Conservation (phyloP, 2,797 vertebrate species). For the Artibeus lituratus region DNA sequence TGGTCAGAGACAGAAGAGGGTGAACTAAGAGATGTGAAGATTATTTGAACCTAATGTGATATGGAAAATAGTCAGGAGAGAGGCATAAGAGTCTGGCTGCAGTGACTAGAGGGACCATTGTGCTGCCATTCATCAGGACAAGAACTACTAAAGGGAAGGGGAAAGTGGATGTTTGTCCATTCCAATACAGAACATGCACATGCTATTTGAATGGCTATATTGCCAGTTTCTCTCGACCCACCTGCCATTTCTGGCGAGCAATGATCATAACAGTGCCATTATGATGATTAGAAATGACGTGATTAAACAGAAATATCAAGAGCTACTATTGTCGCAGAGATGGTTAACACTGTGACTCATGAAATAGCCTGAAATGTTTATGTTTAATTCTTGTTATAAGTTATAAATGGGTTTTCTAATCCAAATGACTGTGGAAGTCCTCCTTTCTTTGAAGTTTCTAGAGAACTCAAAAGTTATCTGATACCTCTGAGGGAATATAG, state of each 20-base stretch:
- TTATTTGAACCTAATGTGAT: neutral
- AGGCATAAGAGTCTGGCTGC: neutral
- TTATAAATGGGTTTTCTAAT: neutral
- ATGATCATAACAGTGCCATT: neutral
- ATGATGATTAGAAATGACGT: neutral
- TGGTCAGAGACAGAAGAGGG: neutral
- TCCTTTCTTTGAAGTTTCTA: neutral
- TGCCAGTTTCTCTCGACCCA: neutral
- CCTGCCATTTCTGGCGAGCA: neutral
- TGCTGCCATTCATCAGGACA: neutral
- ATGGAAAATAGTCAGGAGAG: neutral
- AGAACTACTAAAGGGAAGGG: neutral
- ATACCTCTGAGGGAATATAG: neutral
- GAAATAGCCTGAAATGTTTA: neutral
- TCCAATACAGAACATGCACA: neutral
- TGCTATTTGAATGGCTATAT: neutral
- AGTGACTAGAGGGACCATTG: neutral
- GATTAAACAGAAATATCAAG: slow-evolving; percentile 14
- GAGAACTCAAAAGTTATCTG: neutral
- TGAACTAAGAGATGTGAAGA: neutral
- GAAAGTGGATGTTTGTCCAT: neutral
- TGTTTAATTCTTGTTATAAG: neutral
- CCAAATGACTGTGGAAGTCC: neutral
- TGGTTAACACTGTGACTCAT: neutral
- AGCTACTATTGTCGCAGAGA: neutral